Base-by-base conservation (phyloP, 2,888 invertebrate species). In the Gibbula magus region DNA sequence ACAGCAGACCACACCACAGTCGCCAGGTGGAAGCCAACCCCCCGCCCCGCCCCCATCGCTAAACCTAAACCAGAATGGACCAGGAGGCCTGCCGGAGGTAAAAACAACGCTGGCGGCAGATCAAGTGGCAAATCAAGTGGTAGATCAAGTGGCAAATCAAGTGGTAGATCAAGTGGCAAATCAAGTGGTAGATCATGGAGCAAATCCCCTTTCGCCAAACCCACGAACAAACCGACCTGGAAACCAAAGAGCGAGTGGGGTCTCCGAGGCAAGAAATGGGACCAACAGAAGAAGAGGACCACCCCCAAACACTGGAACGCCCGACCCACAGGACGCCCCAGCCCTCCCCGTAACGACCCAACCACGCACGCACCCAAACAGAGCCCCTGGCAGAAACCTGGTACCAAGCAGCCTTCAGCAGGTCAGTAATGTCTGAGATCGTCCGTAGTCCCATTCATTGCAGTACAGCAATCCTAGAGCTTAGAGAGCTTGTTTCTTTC, bases 301-400 rank as follows among this genome's bases (percentile, higher is more conserved):
- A 75, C 79, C 35, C 67, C 78, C 5, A 66, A 67, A 45, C 78
- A 78, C 45, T 81, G 81, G 81, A 81, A 81, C 75, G 81, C 75
- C 35, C 78, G 78, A 16, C 78, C 81, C 67, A 81, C 81, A 13
- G 81, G 81, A 4, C 61, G 81, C 7, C 81, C 81, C 29, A 75
- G 75, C 75, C 35, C 67, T 18, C 52, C 67, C 16, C 25, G 52
- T 25, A 51, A 67, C 32, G 35, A 22, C 22, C 29, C 35, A 7
- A 78, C 75, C 16, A 29, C 61, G 66, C 32, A 20, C 39, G 25
- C 51, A 25, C 75, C 45, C 18, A 79, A 53, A 56, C 39, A 70
- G 51, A 45, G 54, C 8, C 77, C 75, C 22, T 61, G 79, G 79
- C 73, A 81, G 53, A 81, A 81, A 56, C 77, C 79, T 10, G 76